phyloP scores from a whole-genome alignment of 2,888 invertebrate species.

The Cerastoderma edule region DNA sequence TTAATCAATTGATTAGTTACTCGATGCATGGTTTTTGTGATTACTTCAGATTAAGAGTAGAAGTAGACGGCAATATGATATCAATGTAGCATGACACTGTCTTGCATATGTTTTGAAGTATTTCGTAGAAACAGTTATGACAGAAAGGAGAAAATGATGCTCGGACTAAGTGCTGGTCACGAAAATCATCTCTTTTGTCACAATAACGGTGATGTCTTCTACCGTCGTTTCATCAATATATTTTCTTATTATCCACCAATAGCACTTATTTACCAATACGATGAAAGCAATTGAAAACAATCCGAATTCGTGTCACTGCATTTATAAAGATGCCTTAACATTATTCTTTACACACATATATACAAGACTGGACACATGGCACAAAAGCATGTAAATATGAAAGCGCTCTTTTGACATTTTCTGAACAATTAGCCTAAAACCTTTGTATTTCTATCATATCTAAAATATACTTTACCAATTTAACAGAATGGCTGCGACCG shows the following conservation, averaged over 20 bases:
- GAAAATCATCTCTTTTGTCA: too few species aligned
- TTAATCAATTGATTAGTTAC: background rate
- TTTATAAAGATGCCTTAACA: background rate
- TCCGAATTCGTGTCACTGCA: background rate
- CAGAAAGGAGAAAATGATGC: too few species aligned
- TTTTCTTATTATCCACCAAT: too few species aligned
- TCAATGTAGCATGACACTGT: background rate
- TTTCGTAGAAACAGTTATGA: too few species aligned
- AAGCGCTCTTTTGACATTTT: background rate
- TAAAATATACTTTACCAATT: background rate
- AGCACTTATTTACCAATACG: too few species aligned
- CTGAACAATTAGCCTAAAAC: background rate
- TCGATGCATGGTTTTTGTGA: background rate
- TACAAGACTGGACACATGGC: background rate
- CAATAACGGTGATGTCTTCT: too few species aligned
- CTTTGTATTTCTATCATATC: background rate
- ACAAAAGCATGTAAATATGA: background rate
- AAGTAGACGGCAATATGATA: background rate
- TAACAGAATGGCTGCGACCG: constrained; percentile 61
- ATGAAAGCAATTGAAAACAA: background rate
- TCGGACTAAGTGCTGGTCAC: too few species aligned
- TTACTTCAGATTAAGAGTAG: background rate
- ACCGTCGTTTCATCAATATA: too few species aligned
- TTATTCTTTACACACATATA: background rate
- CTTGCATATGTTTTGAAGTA: background rate